phyloP scores from a whole-genome alignment of 2,113 vertebrate genomes.

The Capra hircus region DNA sequence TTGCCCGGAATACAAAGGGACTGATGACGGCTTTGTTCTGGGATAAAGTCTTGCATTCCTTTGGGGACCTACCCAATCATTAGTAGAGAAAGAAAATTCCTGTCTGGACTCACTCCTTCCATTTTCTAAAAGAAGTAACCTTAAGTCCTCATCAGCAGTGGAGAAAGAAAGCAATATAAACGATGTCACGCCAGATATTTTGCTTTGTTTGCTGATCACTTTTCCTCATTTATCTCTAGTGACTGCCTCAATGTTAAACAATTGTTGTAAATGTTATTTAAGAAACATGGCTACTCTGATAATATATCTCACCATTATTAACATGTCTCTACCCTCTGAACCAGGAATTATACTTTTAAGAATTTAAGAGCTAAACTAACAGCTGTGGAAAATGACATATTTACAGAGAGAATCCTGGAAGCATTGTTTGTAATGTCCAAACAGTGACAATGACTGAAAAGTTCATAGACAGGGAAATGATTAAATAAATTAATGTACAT shows the following conservation, averaged over 20 bases:
- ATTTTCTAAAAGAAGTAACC: constrained; percentile 32
- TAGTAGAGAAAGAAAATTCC: constrained; percentile 49
- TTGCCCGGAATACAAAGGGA: constrained; percentile 46
- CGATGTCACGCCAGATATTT: background rate
- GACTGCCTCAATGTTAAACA: background rate
- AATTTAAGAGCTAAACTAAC: background rate
- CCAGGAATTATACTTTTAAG: background rate
- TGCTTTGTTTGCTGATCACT: constrained; percentile 16
- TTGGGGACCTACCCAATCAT: constrained; percentile 13
- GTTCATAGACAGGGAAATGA: background rate
- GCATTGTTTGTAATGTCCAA: background rate
- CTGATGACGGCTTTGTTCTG: constrained; percentile 44
- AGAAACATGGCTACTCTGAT: background rate
- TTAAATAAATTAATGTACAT: background rate
- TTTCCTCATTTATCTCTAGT: constrained; percentile 18
- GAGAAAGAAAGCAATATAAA: background rate
- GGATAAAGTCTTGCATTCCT: constrained; percentile 43
- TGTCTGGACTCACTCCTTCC: constrained; percentile 10
- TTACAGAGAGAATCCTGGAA: background rate
- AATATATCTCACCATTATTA: background rate
- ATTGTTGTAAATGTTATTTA: background rate
- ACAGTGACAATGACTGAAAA: background rate
- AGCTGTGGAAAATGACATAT: background rate
- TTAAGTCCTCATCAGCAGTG: background rate
- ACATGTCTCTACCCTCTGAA: background rate